Evolutionary conservation across 2,888 invertebrate genomes (phyloP).

Genomic region (Odontocerum albicorne): DNA sequence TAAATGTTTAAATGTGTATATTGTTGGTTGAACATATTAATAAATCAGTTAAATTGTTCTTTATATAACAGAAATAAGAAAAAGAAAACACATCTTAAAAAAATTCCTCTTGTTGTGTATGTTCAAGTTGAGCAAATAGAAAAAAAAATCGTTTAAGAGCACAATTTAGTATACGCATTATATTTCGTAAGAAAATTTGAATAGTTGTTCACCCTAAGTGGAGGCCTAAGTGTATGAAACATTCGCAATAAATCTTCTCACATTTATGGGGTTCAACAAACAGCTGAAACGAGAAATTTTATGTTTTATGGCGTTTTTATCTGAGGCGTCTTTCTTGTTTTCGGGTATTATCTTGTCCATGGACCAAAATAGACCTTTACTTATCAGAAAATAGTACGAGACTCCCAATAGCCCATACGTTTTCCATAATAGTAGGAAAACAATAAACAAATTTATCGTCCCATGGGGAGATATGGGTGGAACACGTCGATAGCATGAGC

Average conservation of each 20-base stretch:
- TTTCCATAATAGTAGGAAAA: too few relatives aligned
- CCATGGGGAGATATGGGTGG: neutral
- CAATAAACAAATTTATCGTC: neutral
- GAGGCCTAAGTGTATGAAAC: constrained; percentile 26
- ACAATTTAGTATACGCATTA: too few relatives aligned
- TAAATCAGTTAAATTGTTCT: too few relatives aligned
- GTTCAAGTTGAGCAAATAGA: too few relatives aligned
- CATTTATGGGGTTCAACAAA: constrained; percentile 29
- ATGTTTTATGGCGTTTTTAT: constrained; percentile 32
- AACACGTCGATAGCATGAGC: neutral
- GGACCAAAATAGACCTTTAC: constrained; percentile 5
- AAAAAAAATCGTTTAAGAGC: too few relatives aligned
- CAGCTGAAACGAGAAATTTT: constrained; percentile 34
- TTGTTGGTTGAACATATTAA: too few relatives aligned
- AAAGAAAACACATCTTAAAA: too few relatives aligned
- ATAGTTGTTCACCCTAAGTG: constrained; percentile 2
- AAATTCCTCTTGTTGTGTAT: too few relatives aligned
- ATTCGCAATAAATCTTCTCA: constrained; percentile 30
- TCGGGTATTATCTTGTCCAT: constrained; percentile 22
- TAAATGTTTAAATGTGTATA: too few relatives aligned
- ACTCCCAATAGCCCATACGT: too few relatives aligned
- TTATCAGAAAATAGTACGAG: neutral
- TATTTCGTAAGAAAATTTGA: too few relatives aligned
- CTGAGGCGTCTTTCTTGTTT: constrained; percentile 26
- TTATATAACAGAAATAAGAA: too few relatives aligned